These are phyloP conservation scores for Sebastes glaucus DNA, from an alignment of 2,797 vertebrate genomes.

Conservation along the genomic window DNA sequence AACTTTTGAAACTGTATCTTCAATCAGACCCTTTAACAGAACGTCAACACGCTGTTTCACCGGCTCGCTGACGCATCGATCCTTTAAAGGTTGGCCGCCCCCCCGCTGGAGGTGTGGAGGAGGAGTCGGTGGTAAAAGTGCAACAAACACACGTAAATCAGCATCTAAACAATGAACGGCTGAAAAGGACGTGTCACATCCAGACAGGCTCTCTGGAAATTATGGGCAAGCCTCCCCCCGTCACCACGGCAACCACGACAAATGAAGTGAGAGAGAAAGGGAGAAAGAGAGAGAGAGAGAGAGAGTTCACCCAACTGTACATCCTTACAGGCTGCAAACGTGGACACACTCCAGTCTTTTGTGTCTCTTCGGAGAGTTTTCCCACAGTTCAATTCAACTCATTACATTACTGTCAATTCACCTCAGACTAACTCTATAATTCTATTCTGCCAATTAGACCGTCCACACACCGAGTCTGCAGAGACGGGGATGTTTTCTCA, in stretches of 20 bases:
- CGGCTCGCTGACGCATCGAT: neutral
- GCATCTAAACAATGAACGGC: conserved; percentile 58
- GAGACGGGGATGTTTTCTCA: conserved; percentile 57
- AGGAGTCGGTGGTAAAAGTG: conserved; percentile 51
- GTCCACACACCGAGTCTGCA: conserved; percentile 1
- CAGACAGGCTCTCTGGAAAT: conserved; percentile 78
- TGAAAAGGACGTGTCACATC: conserved; percentile 81
- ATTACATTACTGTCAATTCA: conserved; percentile 59
- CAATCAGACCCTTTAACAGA: neutral
- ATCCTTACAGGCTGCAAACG: conserved; percentile 36
- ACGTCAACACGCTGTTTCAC: neutral
- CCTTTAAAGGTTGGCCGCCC: conserved; percentile 11
- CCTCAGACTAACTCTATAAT: conserved; percentile 51
- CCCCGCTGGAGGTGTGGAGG: neutral
- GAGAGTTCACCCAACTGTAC: conserved; percentile 60
- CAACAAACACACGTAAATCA: conserved; percentile 79
- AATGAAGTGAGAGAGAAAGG: conserved; percentile 58
- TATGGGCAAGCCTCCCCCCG: conserved; percentile 74
- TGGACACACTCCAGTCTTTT: conserved; percentile 57
- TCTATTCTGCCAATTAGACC: conserved; percentile 62
- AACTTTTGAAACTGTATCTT: neutral
- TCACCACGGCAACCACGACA: conserved; percentile 76
- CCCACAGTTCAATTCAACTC: conserved; percentile 54
- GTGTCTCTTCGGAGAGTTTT: conserved; percentile 38
- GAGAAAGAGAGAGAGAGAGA: conserved; percentile 28